phyloP scores from a whole-genome alignment of 2,888 invertebrate species.

The Drosophila flavopinicola region DNA sequence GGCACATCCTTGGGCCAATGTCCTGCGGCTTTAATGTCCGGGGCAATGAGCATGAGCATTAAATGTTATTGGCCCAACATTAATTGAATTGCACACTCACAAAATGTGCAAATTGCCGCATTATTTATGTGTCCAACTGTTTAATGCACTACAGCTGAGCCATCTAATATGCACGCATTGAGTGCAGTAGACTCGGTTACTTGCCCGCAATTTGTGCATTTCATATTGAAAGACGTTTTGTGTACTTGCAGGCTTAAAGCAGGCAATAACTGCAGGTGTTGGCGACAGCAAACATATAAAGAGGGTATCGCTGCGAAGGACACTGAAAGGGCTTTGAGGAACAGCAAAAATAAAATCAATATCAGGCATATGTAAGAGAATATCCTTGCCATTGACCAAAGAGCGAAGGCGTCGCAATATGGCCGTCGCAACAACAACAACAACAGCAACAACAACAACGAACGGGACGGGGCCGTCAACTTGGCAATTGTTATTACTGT shows the following conservation, averaged over 20 bases:
- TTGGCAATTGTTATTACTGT: conserved; percentile 49
- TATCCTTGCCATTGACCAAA: conserved; percentile 48
- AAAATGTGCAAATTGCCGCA: conserved; percentile 26
- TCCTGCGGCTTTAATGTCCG: conserved; percentile 19
- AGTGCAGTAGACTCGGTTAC: conserved; percentile 31
- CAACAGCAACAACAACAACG: conserved; percentile 11
- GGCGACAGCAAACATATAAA: conserved; percentile 45
- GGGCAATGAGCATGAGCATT: conserved; percentile 31
- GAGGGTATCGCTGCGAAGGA: conserved; percentile 45
- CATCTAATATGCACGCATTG: conserved; percentile 44
- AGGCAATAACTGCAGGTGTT: conserved; percentile 52
- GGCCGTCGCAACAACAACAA: conserved; percentile 36
- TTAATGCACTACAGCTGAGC: neutral
- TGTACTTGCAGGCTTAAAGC: conserved; percentile 35
- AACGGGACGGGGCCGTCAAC: conserved; percentile 54
- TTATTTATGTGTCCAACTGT: conserved; percentile 27
- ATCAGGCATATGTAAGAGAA: conserved; percentile 71
- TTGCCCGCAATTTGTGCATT: conserved; percentile 1
- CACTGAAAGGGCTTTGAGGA: conserved; percentile 40
- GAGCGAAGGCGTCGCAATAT: conserved; percentile 53
- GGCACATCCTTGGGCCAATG: conserved; percentile 1
- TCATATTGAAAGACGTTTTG: conserved; percentile 26
- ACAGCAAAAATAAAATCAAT: conserved; percentile 60
- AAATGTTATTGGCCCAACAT: conserved; percentile 50
- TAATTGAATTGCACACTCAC: conserved; percentile 50